phyloP scores from a whole-genome alignment of 2,797 vertebrate species.

The Malurus leucopterus region DNA sequence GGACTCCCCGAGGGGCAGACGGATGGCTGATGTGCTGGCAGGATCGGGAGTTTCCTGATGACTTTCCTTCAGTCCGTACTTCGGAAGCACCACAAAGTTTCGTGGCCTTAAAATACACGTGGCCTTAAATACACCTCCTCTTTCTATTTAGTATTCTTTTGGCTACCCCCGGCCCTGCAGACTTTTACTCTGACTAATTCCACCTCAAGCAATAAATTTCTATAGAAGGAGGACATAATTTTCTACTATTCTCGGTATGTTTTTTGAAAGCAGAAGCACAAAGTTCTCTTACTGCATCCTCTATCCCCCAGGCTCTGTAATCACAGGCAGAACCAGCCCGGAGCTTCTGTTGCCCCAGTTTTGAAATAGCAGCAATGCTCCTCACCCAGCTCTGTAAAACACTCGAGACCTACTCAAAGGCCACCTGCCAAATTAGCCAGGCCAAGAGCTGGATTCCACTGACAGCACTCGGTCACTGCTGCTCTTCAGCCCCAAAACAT shows the following conservation, averaged over 20 bases:
- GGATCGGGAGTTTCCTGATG: neutral
- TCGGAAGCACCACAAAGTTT: neutral
- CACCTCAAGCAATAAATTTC: neutral
- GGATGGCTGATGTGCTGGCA: neutral
- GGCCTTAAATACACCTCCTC: neutral
- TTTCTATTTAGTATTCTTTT: neutral
- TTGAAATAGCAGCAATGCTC: neutral
- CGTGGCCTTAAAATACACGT: neutral
- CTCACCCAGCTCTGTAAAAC: neutral
- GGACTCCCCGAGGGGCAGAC: neutral
- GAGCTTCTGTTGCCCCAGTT: constrained; percentile 10
- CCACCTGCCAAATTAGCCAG: neutral
- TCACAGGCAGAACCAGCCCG: neutral
- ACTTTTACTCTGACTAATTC: neutral
- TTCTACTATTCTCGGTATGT: neutral
- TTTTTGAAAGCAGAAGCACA: neutral
- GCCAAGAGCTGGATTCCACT: neutral
- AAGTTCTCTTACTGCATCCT: neutral
- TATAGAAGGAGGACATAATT: neutral
- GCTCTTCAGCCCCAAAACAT: neutral
- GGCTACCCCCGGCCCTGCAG: neutral
- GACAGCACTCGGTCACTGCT: neutral
- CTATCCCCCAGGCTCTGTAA: neutral
- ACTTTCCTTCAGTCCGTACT: neutral
- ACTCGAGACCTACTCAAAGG: neutral